Percentiles rank a stretch among this genome's conserved stretches.
These are phyloP conservation scores for Drosophila kuntzei DNA, from an alignment of 2,888 invertebrate species.

Conservation along the genomic window DNA sequence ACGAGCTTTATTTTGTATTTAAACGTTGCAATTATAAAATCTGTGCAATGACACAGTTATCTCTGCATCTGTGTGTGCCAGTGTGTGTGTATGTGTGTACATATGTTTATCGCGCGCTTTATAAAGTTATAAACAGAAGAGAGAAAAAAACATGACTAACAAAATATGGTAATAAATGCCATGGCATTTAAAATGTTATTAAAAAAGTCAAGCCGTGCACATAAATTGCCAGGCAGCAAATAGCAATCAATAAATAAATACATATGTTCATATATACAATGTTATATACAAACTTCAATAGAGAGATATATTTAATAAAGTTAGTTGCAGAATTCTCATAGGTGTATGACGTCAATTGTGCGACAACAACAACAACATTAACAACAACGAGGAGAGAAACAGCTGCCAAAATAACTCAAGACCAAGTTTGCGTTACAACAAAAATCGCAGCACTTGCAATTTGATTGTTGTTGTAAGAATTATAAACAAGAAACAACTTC, in stretches of 20 bases:
- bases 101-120: conserved; percentile 58
- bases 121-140: conserved; percentile 67
- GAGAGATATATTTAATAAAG: conserved; percentile 20
- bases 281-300: conserved; percentile 11
- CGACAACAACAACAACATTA: conserved; percentile 32
- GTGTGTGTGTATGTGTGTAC: neutral
- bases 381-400: conserved; percentile 17
- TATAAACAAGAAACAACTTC: conserved; percentile 76
- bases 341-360: conserved; percentile 66
- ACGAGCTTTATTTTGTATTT: conserved; percentile 42
- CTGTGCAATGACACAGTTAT: conserved; percentile 66
- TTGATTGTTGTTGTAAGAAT: conserved; percentile 64
- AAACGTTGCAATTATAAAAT: conserved; percentile 66
- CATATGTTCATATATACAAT: conserved; percentile 2
- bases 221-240: conserved; percentile 70
- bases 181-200: conserved; percentile 79
- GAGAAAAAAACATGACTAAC: conserved; percentile 55
- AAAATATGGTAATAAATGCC: conserved; percentile 79
- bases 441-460: conserved; percentile 63
- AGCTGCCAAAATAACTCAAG: conserved; percentile 66
- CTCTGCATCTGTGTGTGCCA: conserved; percentile 13
- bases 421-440: conserved; percentile 60
- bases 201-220: conserved; percentile 69
- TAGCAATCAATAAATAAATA: conserved; percentile 55
- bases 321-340: conserved; percentile 36